Conservation (phyloP, 2,888 invertebrate genomes). For the Leptothorax acervorum region DNA sequence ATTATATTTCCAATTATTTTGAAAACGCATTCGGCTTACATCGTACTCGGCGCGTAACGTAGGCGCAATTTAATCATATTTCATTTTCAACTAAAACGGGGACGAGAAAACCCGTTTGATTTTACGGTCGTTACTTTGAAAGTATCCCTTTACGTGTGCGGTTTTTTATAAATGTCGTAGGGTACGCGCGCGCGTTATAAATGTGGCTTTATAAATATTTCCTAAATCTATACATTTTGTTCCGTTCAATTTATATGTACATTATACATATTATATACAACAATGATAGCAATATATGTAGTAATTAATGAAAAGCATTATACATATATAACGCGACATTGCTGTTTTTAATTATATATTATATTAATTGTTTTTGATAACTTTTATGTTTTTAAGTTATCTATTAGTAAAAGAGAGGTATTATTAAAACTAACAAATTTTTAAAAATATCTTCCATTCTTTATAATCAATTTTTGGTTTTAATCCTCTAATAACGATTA, state of each 20-base stretch:
- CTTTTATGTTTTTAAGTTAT: neutral
- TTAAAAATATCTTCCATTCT: neutral
- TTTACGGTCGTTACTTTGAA: constrained; percentile 35
- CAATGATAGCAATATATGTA: neutral
- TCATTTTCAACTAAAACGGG: constrained; percentile 40
- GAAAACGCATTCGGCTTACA: constrained; percentile 52
- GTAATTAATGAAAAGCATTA: neutral
- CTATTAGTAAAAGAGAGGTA: neutral
- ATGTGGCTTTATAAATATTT: constrained; percentile 15
- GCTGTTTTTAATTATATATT: neutral
- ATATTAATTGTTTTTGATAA: neutral
- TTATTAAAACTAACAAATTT: neutral
- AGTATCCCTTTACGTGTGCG: constrained; percentile 28
- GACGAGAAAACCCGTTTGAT: constrained; percentile 26
- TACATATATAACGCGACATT: neutral
- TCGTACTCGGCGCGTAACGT: constrained; percentile 43
- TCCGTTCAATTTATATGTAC: neutral
- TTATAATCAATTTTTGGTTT: neutral
- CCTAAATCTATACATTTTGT: neutral
- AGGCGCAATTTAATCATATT: constrained; percentile 53
- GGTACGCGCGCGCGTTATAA: too few relatives aligned
- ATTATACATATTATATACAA: neutral
- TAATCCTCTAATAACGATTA: neutral
- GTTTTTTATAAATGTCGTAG: constrained; percentile 22
- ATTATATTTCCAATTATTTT: constrained; percentile 61